Evolutionary conservation across 2,113 vertebrate genomes (phyloP), one percentile per base, ranked within the genome.

Genomic region (Carassius carassius): DNA sequence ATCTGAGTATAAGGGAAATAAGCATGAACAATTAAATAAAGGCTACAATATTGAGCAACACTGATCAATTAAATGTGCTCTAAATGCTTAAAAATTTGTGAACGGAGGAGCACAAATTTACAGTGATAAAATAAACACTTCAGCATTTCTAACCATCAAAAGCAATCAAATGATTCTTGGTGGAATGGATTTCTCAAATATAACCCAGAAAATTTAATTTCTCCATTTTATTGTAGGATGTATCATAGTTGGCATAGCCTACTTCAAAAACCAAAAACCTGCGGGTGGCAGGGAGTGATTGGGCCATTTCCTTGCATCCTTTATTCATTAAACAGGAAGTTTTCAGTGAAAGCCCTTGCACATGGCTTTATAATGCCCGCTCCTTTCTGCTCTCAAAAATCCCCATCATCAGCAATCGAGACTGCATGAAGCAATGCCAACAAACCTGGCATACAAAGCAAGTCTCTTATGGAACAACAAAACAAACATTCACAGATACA

Each of bases 401-500:
- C 17, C 51, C 41, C 62, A 74, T 49, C 44, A 67, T 65, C 47
- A 75, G 23, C 54, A 41, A 51, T 35, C 60, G 23, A 54, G 62
- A 75, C 78, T 0, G 23, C 73, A 78, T 74, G 16, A 77, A 51
- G 37, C 16, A 7, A 37, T 80, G 84, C 79, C 80, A 83, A 80
- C 14, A 49, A 72, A 81, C 54, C 41, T 29, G 17, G 58, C 14
- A 80, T 54, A 65, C 67, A 86, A 67, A 81, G 37, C 9, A 44
- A 37, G 25, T 29, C 60, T 58, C 25, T 63, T 74, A 37, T 76
- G 17, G 62, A 87, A 87, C 58, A 81, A 84, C 72, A 82, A 82
- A 81, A 29, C 41, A 60, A 70, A 75, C 82, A 37, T 77, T 63
- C 70, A 65, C 41, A 78, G 82, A 84, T 78, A 85, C 54, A 86